A percentile compares a stretch with the other conserved stretches of the same genome.
These are phyloP conservation scores for Tenrec ecaudatus DNA, from an alignment of 2,113 vertebrate genomes.

Conservation along the genomic window DNA sequence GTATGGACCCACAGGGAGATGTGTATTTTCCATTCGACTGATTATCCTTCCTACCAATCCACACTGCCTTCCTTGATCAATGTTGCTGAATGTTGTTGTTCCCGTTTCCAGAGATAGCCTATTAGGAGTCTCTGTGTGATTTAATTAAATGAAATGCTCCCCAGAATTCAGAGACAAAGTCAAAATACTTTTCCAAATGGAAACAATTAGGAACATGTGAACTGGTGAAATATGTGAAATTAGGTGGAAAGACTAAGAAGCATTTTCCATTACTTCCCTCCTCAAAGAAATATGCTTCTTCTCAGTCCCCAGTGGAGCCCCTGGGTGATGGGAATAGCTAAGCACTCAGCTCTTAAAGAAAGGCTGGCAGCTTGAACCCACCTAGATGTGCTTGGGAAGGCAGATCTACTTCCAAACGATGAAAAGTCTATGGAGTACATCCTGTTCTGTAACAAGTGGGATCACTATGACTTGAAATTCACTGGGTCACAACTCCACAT, in stretches of 20 bases:
- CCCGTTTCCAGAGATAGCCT: conserved; percentile 17
- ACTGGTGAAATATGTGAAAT: conserved; percentile 46
- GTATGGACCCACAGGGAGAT: too few species aligned
- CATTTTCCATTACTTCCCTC: not conserved
- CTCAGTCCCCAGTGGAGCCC: not conserved
- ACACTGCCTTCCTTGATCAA: too few species aligned
- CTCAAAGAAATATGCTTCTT: not conserved
- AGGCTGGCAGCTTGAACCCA: not conserved
- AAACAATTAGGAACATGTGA: conserved; percentile 34
- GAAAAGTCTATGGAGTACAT: not conserved
- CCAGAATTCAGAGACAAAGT: conserved; percentile 31
- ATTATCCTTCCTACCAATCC: too few species aligned
- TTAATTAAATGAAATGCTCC: conserved; percentile 39
- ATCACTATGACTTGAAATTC: not conserved
- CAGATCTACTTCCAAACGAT: not conserved
- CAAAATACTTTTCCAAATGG: conserved; percentile 51
- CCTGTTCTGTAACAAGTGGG: not conserved
- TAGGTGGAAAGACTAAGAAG: not conserved
- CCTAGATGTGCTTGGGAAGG: not conserved
- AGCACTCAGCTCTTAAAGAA: not conserved
- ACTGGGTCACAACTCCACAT: accelerated
- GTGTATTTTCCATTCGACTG: too few species aligned
- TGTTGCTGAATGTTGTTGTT: not conserved
- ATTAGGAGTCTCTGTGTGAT: conserved; percentile 53
- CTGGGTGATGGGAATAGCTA: not conserved